phyloP scores from a whole-genome alignment of 2,797 vertebrate species.

The Trematomus bernacchii region DNA sequence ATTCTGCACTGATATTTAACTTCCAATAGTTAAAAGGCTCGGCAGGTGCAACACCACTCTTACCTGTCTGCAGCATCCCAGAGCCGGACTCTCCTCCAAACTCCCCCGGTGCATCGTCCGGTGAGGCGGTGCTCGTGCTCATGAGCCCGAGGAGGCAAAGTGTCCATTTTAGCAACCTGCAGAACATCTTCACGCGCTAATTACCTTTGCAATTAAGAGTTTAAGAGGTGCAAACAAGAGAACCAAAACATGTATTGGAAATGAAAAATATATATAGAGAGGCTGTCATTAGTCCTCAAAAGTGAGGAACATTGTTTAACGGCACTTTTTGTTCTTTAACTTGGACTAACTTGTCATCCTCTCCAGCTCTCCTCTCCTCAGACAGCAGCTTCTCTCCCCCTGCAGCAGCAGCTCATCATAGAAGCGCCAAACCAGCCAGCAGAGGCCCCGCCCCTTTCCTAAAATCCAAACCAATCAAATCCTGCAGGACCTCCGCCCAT shows the following conservation, averaged over 20 bases:
- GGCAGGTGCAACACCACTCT: conserved; percentile 33
- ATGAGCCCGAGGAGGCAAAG: conserved; percentile 58
- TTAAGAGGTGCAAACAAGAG: conserved; percentile 1
- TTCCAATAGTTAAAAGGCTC: not conserved
- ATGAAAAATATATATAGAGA: not conserved
- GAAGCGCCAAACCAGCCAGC: not conserved
- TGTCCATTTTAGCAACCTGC: conserved; percentile 44
- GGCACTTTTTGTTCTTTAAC: not conserved
- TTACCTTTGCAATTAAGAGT: not conserved
- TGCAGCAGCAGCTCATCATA: conserved; percentile 45
- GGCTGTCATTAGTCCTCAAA: not conserved
- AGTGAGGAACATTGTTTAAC: not conserved
- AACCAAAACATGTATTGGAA: not conserved
- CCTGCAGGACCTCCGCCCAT: conserved; percentile 17
- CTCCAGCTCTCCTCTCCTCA: conserved; percentile 27
- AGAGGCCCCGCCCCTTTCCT: conserved; percentile 54
- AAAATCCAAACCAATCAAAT: conserved; percentile 57
- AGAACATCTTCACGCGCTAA: conserved; percentile 55
- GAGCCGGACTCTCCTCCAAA: conserved; percentile 79
- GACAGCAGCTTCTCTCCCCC: conserved; percentile 52
- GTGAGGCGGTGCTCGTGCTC: conserved; percentile 10
- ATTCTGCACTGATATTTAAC: fast-evolving
- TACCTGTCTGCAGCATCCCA: conserved; percentile 80
- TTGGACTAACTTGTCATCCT: conserved; percentile 39
- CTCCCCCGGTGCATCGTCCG: conserved; percentile 44